phyloP scores from a whole-genome alignment of 2,797 vertebrate species.

The Falco berigora region DNA sequence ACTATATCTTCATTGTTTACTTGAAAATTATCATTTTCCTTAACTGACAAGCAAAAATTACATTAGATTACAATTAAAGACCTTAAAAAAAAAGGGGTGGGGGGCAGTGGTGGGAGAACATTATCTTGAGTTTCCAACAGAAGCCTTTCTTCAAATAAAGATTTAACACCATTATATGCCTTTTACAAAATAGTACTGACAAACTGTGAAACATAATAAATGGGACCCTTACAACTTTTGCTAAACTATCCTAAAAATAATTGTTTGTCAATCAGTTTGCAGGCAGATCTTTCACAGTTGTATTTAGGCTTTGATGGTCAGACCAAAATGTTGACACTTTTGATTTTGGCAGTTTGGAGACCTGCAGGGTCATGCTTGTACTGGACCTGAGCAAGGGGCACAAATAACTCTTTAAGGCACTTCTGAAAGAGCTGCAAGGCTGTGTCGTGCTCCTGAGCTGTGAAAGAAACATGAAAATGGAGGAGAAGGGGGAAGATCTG shows the following conservation, averaged over 20 bases:
- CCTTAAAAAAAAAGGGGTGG: not conserved
- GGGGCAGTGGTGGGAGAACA: not conserved
- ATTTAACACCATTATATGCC: not conserved
- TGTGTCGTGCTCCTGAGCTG: not conserved
- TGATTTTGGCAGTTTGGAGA: not conserved
- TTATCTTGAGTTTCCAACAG: not conserved
- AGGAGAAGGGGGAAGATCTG: not conserved
- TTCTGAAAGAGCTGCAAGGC: not conserved
- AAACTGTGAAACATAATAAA: not conserved
- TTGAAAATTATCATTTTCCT: slow-evolving; percentile 34
- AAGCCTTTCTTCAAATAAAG: slow-evolving; percentile 29
- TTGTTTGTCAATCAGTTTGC: not conserved
- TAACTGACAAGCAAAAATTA: slow-evolving; percentile 16
- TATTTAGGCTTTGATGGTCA: not conserved
- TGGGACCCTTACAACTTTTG: not conserved
- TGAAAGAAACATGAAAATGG: not conserved
- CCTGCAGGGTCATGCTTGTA: not conserved
- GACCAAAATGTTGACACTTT: not conserved
- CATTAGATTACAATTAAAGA: slow-evolving; percentile 13
- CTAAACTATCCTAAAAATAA: not conserved
- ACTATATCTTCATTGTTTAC: slow-evolving; percentile 23
- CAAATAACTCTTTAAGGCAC: not conserved
- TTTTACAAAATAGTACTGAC: not conserved
- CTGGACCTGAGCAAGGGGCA: not conserved
- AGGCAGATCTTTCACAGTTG: not conserved